Percentiles rank a stretch among this genome's conserved stretches.
Evolutionary conservation across 2,797 vertebrate species (phyloP).

Genomic region (Thripadectes ignobilis): DNA sequence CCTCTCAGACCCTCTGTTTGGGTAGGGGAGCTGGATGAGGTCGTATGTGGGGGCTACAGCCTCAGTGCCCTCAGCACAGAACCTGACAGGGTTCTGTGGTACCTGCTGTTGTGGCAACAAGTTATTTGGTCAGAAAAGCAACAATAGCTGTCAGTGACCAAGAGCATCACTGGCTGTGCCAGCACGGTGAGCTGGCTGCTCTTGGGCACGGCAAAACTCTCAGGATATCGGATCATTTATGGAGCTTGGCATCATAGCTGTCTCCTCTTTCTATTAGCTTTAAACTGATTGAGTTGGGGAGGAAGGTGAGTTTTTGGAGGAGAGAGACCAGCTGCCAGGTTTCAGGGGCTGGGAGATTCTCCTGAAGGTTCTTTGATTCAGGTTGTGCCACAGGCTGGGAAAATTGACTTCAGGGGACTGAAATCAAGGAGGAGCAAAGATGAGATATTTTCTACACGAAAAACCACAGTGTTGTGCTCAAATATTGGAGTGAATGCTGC

Average conservation of each 20-base stretch:
- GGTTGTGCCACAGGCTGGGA: not conserved
- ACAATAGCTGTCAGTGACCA: not conserved
- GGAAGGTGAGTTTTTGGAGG: not conserved
- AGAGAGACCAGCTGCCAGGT: not conserved
- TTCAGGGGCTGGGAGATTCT: not conserved
- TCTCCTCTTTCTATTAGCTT: not conserved
- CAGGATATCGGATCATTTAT: not conserved
- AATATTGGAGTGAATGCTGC: not conserved
- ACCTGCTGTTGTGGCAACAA: too few relatives aligned
- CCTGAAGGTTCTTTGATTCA: not conserved
- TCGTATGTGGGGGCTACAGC: rapidly evolving
- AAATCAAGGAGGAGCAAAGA: not conserved
- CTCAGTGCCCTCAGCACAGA: not conserved
- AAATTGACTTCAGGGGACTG: not conserved
- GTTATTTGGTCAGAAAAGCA: not conserved
- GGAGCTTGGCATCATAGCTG: not conserved
- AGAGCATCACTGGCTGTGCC: not conserved
- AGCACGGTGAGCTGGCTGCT: rapidly evolving
- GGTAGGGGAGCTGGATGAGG: not conserved
- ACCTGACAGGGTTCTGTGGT: not conserved
- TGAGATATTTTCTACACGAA: not conserved
- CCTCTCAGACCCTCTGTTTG: not conserved
- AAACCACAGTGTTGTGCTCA: not conserved
- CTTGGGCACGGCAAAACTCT: not conserved
- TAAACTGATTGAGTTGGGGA: not conserved